These are phyloP conservation scores for Drosophila melanosoma DNA, from an alignment of 2,888 invertebrate genomes.

Conservation along the genomic window DNA sequence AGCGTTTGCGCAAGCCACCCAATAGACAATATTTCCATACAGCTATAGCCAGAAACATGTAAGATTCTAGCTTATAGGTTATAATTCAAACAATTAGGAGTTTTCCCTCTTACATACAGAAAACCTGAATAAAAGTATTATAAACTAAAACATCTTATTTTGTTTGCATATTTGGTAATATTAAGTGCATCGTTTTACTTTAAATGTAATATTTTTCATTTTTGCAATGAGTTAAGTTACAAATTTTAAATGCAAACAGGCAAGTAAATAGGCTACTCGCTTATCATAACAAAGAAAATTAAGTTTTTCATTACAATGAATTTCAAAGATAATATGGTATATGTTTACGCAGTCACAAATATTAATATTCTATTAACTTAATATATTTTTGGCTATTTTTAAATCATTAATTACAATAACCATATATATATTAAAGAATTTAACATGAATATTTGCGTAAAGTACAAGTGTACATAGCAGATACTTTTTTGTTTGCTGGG, in stretches of 20 bases:
- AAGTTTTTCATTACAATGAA: neutral
- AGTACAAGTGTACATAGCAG: neutral
- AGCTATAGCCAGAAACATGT: slow-evolving; percentile 1
- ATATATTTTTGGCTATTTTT: neutral
- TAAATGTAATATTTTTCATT: neutral
- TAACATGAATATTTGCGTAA: neutral
- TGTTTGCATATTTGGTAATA: neutral
- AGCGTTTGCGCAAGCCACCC: slow-evolving; percentile 72
- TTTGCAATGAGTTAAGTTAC: neutral
- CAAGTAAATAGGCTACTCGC: neutral
- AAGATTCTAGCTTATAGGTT: neutral
- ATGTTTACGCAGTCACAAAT: neutral
- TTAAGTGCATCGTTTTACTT: neutral
- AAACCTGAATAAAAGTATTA: neutral
- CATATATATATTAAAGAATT: neutral
- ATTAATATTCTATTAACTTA: neutral
- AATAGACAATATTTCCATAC: slow-evolving; percentile 36
- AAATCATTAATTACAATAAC: neutral
- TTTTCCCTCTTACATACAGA: neutral
- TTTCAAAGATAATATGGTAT: neutral
- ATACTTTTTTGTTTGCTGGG: slow-evolving; percentile 56
- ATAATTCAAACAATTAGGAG: neutral
- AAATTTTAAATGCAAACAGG: neutral
- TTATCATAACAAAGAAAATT: neutral
- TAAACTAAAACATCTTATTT: neutral